Evolutionary conservation across 2,888 invertebrate genomes (phyloP).

Genomic region (Halictus quadricinctus): DNA sequence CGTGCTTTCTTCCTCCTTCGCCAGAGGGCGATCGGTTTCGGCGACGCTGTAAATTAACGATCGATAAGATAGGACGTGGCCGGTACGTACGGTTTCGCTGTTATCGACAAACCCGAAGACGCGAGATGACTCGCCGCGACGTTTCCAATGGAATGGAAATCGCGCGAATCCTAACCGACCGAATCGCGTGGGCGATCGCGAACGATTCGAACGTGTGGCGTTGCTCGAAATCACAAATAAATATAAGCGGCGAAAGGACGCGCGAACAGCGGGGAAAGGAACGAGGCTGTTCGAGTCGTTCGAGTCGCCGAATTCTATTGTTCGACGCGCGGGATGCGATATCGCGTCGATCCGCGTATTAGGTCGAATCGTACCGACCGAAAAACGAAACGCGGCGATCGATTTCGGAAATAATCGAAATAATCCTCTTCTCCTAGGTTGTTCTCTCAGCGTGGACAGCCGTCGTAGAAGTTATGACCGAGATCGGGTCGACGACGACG

Average conservation of each 20-base stretch:
- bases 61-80: conserved; percentile 15
- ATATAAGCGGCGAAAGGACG: neutral
- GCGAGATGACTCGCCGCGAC: neutral
- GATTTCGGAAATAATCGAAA: neutral
- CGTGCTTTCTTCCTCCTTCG: neutral
- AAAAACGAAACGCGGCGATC: neutral
- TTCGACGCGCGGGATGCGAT: neutral
- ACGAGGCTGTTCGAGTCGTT: neutral
- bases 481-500: conserved; percentile 71
- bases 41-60: neutral
- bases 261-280: neutral
- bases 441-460: conserved; percentile 74
- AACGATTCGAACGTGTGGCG: neutral
- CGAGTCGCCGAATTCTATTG: neutral
- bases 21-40: conserved; percentile 29
- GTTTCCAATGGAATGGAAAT: neutral
- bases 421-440: neutral
- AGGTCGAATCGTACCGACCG: neutral
- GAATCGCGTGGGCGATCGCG: neutral
- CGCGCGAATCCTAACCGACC: neutral
- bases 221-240: neutral
- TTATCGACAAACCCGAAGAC: too few relatives aligned
- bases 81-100: neutral
- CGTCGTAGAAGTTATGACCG: conserved; percentile 84
- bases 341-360: neutral